A percentile compares a stretch with the other conserved stretches of the same genome.
These are phyloP conservation scores for Bruchidius siliquastri DNA, from an alignment of 2,888 invertebrate species.

Conservation along the genomic window DNA sequence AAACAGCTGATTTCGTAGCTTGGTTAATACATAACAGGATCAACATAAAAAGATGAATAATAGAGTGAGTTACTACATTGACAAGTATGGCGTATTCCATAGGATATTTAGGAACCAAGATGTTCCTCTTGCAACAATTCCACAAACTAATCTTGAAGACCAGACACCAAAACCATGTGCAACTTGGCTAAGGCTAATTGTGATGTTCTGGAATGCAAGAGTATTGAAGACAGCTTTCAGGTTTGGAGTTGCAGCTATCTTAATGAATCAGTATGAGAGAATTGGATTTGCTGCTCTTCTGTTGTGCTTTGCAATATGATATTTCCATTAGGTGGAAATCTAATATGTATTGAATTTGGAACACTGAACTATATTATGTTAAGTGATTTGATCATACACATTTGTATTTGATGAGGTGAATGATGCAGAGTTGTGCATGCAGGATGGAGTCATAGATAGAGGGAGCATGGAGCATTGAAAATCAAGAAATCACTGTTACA, in stretches of 20 bases:
- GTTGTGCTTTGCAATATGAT: conserved; percentile 38
- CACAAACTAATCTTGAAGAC: conserved; percentile 4
- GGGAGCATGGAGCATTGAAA: too few species aligned
- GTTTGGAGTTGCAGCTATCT: conserved; percentile 40
- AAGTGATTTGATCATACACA: too few species aligned
- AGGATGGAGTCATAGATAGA: too few species aligned
- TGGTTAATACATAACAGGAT: too few species aligned
- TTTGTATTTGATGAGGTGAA: too few species aligned
- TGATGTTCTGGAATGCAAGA: conserved; percentile 41
- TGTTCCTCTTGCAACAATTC: conserved; percentile 4
- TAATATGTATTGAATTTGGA: too few species aligned
- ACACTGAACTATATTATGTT: too few species aligned
- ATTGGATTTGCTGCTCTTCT: conserved; percentile 40
- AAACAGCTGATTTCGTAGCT: too few species aligned
- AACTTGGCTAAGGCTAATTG: conserved; percentile 39
- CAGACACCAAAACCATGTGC: conserved; percentile 20
- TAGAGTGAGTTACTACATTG: conserved; percentile 25
- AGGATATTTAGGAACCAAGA: conserved; percentile 17
- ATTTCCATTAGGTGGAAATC: neutral
- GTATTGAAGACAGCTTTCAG: conserved; percentile 40
- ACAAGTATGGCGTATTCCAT: conserved; percentile 29
- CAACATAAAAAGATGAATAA: neutral
- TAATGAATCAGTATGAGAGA: conserved; percentile 42
- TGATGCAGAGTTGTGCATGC: too few species aligned
- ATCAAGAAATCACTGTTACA: too few species aligned